A percentile compares a stretch with the other conserved stretches of the same genome.
phyloP scores from a whole-genome alignment of 2,113 vertebrate genomes.

The Tauraco erythrolophus region DNA sequence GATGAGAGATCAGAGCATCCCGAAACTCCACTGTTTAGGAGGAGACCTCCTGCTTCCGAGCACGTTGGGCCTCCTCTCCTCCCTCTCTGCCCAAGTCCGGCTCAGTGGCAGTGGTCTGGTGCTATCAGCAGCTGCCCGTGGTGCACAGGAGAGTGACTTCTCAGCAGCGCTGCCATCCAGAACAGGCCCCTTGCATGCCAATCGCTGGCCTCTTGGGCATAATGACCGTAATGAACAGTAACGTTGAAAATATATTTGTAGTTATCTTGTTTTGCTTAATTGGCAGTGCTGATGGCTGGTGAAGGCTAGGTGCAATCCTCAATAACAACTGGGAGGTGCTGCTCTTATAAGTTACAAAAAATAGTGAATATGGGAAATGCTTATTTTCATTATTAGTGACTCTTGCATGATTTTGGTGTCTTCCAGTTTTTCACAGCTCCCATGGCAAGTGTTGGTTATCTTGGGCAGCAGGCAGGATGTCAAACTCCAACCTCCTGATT shows the following conservation, averaged over 20 bases:
- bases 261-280: slow-evolving; percentile 42
- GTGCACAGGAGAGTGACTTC: neutral
- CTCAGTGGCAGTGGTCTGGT: neutral
- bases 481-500: neutral
- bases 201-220: neutral
- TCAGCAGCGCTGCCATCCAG: neutral
- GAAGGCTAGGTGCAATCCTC: neutral
- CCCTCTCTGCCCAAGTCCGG: neutral
- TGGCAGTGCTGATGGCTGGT: neutral
- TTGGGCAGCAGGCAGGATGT: neutral
- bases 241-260: slow-evolving; percentile 44
- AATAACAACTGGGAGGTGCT: neutral
- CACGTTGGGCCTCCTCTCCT: neutral
- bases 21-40: neutral
- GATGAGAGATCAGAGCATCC: neutral
- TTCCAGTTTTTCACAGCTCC: neutral
- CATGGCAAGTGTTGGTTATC: neutral
- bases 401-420: neutral
- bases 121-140: neutral
- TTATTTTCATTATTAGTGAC: neutral
- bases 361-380: neutral
- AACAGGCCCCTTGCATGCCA: neutral
- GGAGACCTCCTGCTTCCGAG: neutral
- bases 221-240: slow-evolving; percentile 41
- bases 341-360: neutral